Base-by-base conservation (phyloP, 2,113 vertebrate species). In the Phaethon lepturus region DNA sequence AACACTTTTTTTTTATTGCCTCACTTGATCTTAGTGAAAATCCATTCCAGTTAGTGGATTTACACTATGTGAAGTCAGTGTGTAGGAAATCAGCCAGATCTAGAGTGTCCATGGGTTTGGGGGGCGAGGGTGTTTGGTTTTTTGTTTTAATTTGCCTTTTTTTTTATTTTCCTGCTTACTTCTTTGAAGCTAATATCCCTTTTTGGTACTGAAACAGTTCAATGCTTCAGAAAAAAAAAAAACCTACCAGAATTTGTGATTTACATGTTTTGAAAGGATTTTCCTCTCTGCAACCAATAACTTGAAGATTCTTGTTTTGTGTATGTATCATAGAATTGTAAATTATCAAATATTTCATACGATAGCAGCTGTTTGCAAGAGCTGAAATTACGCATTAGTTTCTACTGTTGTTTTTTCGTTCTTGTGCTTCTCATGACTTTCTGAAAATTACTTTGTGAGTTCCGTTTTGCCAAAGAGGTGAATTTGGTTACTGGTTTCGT, bases 81-180 rank as follows among this genome's bases (percentile, higher is more conserved):
- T 67, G 31, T 31, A 42, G 20, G n/a, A n/a, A 44, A 71, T 40
- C 42, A 60, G 62, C 7, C 25, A 6, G 40, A 42, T 24, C 33
- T n/a, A 35, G 38, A 22, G 49, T 20, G 42, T 9, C 86, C 15
- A 0, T 23, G 38, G 20, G 20, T 12, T 17, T 75, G 40, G 24
- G 14, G 6, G 3, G 38, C 38, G 38, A 38, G 38, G 3, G 8
- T 10, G 13, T 2, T 8, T 38, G 38, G 1, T 11, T 9, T 3
- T 59, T 25, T 71, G 4, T 1, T 58, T 67, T 71, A 11, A 11
- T 80, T 69, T 74, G 33, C 10, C 6, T 13, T 74, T 68, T 64
- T 6, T 4, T 28, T 40, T 38, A 7, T 38, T 38, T 38, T 38
- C 8, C 38, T 38, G 38, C 38, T 38, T 38, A 24, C 35, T 49